These are phyloP conservation scores for Leptinotarsa haldemani DNA, from an alignment of 2,888 invertebrate species.

Conservation along the genomic window DNA sequence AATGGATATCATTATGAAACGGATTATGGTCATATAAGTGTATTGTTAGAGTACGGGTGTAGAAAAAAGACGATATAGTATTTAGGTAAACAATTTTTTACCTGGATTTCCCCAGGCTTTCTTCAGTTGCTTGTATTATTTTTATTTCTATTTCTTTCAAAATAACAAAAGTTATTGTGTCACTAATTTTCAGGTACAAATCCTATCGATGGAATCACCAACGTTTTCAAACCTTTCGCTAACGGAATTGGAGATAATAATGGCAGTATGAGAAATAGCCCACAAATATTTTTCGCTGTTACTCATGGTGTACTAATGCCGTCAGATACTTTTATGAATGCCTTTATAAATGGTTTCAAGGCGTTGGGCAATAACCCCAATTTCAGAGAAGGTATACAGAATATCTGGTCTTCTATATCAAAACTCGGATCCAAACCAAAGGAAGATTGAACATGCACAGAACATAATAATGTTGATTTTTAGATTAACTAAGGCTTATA, in stretches of 20 bases:
- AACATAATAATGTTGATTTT: too few relatives aligned
- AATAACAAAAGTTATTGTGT: neutral
- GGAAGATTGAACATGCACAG: too few relatives aligned
- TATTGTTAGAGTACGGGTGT: too few relatives aligned
- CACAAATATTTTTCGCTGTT: neutral
- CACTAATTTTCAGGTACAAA: slow-evolving; percentile 3
- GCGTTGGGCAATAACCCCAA: neutral
- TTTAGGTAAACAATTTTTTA: too few relatives aligned
- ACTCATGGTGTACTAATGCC: slow-evolving; percentile 9
- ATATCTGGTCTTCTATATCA: neutral
- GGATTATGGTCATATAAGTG: too few relatives aligned
- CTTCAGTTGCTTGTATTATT: too few relatives aligned
- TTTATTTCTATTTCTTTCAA: too few relatives aligned
- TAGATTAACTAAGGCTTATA: too few relatives aligned
- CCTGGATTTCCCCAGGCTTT: too few relatives aligned
- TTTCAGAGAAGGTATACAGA: neutral
- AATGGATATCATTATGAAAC: too few relatives aligned
- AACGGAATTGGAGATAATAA: neutral
- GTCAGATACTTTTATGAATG: neutral
- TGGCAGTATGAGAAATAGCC: neutral
- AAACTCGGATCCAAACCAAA: neutral
- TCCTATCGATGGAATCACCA: neutral
- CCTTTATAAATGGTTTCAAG: neutral
- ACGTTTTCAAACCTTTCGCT: neutral
- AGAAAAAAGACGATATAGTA: too few relatives aligned